phyloP scores from a whole-genome alignment of 2,113 vertebrate species.

The Climacteris rufus region DNA sequence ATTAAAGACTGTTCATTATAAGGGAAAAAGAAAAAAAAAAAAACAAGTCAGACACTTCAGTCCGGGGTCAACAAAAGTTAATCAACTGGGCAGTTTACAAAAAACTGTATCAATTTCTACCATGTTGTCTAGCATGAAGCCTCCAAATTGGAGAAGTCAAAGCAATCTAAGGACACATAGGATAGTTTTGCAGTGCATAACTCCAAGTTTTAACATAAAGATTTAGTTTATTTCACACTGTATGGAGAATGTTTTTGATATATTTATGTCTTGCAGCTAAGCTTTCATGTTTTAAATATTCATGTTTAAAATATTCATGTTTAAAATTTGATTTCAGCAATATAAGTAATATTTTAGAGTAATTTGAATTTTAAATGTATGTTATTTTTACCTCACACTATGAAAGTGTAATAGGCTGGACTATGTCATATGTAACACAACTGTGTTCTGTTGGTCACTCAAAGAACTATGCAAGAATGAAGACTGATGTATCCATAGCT shows the following conservation, averaged over 20 bases:
- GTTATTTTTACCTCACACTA: not conserved
- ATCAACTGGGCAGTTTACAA: not conserved
- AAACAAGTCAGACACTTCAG: not conserved
- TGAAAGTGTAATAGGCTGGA: not conserved
- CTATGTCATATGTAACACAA: not conserved
- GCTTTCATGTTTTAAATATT: not conserved
- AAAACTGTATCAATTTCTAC: not conserved
- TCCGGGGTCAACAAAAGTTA: not conserved
- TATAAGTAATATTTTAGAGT: not conserved
- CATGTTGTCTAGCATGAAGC: not conserved
- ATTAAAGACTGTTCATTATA: not conserved
- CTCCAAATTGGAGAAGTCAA: not conserved
- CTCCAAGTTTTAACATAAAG: not conserved
- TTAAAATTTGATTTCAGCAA: not conserved
- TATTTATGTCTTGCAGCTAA: not conserved
- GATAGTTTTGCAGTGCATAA: not conserved
- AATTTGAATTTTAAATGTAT: not conserved
- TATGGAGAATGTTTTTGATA: not conserved
- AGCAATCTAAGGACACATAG: not conserved
- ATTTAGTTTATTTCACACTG: not conserved
- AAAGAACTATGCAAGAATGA: not conserved
- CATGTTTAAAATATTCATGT: not conserved
- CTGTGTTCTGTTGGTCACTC: not conserved
- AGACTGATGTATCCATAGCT: not conserved
- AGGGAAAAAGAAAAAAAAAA: not conserved